Percentiles rank a stretch among this genome's conserved stretches.
These are phyloP conservation scores for Lampris incognitus DNA, from an alignment of 2,113 vertebrate species.

Conservation along the genomic window DNA sequence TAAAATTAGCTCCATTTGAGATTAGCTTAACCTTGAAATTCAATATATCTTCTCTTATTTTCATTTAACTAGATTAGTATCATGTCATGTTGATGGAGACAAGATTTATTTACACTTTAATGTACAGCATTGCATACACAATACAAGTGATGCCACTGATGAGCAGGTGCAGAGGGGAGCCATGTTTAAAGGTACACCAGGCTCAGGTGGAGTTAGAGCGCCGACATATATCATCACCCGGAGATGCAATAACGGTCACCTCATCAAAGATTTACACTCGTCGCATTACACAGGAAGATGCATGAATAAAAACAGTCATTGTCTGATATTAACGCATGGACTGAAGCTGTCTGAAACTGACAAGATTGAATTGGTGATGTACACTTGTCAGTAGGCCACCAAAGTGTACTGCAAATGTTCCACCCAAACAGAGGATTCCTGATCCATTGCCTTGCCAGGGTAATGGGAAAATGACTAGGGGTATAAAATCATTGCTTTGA, in stretches of 20 bases:
- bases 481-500: too few species aligned
- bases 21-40: slow-evolving; percentile 25
- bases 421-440: too few species aligned
- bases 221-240: background rate
- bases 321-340: background rate
- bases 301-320: background rate
- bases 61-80: too few species aligned
- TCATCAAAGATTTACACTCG: slow-evolving; percentile 8
- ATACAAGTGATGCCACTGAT: background rate
- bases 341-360: slow-evolving; percentile 10
- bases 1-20: slow-evolving; percentile 8
- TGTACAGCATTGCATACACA: background rate
- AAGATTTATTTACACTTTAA: background rate
- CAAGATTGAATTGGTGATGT: background rate
- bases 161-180: background rate
- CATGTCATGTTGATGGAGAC: background rate
- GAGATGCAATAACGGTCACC: background rate
- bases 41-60: slow-evolving; percentile 11
- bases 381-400: too few species aligned
- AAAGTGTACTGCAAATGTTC: too few species aligned
- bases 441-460: too few species aligned
- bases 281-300: slow-evolving; percentile 35
- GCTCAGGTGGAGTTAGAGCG: slow-evolving; percentile 8
- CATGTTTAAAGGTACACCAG: slow-evolving; percentile 20
- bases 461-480: too few species aligned